Conservation (phyloP, 2,113 vertebrate species). For the Mesocricetus auratus region DNA sequence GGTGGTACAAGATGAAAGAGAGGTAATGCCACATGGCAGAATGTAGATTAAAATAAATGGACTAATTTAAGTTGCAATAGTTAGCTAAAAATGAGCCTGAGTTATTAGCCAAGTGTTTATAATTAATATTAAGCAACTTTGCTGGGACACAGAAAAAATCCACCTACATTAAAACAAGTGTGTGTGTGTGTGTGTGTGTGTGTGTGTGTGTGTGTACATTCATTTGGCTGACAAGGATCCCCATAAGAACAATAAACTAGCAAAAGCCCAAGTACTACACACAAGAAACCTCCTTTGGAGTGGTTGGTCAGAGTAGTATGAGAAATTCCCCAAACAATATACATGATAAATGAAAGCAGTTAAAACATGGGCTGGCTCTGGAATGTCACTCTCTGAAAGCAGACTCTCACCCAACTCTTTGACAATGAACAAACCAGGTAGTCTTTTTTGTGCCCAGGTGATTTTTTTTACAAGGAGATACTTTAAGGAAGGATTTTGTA, state of each 20-base stretch:
- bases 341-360: not conserved
- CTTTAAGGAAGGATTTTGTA: not conserved
- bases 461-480: not conserved
- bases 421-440: not conserved
- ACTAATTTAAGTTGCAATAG: not conserved
- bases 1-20: too few relatives aligned
- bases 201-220: not conserved
- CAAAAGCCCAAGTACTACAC: not conserved
- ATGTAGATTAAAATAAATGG: not conserved
- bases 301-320: not conserved
- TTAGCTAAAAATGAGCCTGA: not conserved
- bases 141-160: not conserved
- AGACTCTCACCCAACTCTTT: not conserved
- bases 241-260: not conserved
- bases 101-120: not conserved
- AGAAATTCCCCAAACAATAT: not conserved
- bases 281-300: not conserved
- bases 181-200: not conserved
- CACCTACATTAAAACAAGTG: not conserved
- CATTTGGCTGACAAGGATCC: not conserved
- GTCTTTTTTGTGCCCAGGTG: rapidly evolving
- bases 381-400: not conserved
- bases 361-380: not conserved
- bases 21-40: not conserved
- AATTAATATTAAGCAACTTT: not conserved